These are phyloP conservation scores for Agrilus cyanescens DNA, from an alignment of 2,888 invertebrate species.

Conservation along the genomic window DNA sequence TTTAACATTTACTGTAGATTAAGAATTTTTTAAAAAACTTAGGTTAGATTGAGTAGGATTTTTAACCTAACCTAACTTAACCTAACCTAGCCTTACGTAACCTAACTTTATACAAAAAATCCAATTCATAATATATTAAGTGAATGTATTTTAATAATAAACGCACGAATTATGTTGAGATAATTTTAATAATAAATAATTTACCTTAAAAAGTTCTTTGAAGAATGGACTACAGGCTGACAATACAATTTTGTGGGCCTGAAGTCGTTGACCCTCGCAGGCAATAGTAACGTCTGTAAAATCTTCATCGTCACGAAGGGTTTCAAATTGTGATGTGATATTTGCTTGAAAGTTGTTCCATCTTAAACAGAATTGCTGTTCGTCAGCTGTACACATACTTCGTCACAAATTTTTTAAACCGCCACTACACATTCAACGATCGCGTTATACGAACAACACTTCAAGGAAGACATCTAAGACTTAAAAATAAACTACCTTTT, in stretches of 20 bases:
- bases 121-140: too few species aligned
- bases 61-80: too few species aligned
- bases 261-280: constrained; percentile 70
- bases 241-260: constrained; percentile 76
- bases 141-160: too few species aligned
- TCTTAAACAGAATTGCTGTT: constrained; percentile 80
- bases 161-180: not conserved
- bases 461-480: constrained; percentile 21
- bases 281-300: constrained; percentile 82
- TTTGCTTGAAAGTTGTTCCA: constrained; percentile 86
- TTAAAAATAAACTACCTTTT: constrained; percentile 33
- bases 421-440: not conserved
- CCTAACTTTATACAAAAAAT: too few species aligned
- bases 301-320: constrained; percentile 73
- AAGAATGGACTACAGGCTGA: constrained; percentile 82
- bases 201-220: constrained; percentile 76
- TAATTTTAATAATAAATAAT: not conserved
- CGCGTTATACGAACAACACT: too few species aligned
- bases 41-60: too few species aligned
- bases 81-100: too few species aligned
- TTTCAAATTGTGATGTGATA: constrained; percentile 77
- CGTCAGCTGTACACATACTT: constrained; percentile 41
- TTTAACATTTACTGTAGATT: too few species aligned
- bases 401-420: constrained; percentile 7
- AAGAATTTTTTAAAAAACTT: too few species aligned